Evolutionary conservation across 2,888 invertebrate genomes (phyloP), one percentile per base, ranked within the genome.

Genomic region (Keiferia lycopersicella): DNA sequence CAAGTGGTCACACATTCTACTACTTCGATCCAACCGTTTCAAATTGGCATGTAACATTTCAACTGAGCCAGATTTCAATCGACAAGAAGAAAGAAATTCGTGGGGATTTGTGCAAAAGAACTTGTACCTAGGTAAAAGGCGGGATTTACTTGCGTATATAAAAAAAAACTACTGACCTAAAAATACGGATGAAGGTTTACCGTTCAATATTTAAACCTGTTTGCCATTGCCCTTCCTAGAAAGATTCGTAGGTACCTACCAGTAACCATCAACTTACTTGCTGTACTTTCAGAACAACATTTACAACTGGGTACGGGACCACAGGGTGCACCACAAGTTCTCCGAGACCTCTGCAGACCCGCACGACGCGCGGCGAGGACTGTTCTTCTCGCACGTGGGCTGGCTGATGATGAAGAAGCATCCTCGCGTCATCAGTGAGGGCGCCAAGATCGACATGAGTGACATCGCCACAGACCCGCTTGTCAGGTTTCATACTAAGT

Each of bases 401-500:
- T 98, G 98, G 98, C 92, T 98, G 22, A 95, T 96, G 95, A 94
- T 95, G 94, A 94, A 94, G 73, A 98, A 98, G 82, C 98, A 98
- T 82, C 97, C 97, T 0, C 95, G 96, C 66, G 97, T 98, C 0
- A 88, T 95, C 60, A 88, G 88, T 22, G 95, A 96, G 76, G 98
- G 98, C 30, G 93, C 92, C 63, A 93, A 94, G 74, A 89, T 98
- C n/a, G 96, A 98, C 79, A 94, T 97, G 93, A 94, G 93, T 41
- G 98, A 98, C 80, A 92, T 98, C 22, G 69, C 89, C 30, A 90
- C 91, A 22, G 98, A 98, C 88, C 96, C 96, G 0, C 92, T 98
- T 0, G 92, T 96, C 1, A 88, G 88, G 45, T 96, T 97, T 79
- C 96, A 97, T 82, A 94, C 95, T 71, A 96, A 95, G 94, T 95